Percentiles rank a stretch among this genome's conserved stretches.
These are phyloP conservation scores for Prunella himalayana DNA, from an alignment of 2,113 vertebrate genomes.

Conservation along the genomic window DNA sequence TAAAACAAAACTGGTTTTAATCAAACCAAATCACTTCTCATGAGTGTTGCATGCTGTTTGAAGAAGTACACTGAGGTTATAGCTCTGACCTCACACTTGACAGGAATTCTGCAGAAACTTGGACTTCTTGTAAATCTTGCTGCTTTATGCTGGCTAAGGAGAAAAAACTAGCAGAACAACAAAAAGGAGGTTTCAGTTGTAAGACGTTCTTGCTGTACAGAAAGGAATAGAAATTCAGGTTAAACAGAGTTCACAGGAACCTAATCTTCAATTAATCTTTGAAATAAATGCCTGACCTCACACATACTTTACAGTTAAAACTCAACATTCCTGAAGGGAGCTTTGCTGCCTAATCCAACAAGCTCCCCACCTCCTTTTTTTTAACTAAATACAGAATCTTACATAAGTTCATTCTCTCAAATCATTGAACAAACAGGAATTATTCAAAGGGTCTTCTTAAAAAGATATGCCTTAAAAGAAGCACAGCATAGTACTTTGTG, in stretches of 20 bases:
- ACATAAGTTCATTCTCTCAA: background rate
- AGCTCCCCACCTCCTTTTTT: background rate
- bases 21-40: background rate
- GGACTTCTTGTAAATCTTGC: background rate
- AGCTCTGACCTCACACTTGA: background rate
- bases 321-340: conserved; percentile 45
- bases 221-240: conserved; percentile 17
- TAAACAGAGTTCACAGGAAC: conserved; percentile 46
- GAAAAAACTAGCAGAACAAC: background rate
- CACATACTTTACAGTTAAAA: conserved; percentile 31
- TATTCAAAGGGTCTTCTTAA: background rate
- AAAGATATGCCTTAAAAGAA: background rate
- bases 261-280: conserved; percentile 56
- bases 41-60: background rate
- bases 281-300: conserved; percentile 51
- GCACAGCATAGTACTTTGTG: fast-evolving
- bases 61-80: background rate
- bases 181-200: background rate
- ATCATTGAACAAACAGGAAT: background rate
- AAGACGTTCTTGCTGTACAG: background rate
- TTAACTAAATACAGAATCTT: background rate
- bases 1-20: background rate
- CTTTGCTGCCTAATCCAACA: conserved; percentile 50
- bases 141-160: background rate
- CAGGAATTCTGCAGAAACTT: background rate